Base-by-base conservation (phyloP, 1,140 invertebrate species). In the Brachionus asplanchnoidis region DNA sequence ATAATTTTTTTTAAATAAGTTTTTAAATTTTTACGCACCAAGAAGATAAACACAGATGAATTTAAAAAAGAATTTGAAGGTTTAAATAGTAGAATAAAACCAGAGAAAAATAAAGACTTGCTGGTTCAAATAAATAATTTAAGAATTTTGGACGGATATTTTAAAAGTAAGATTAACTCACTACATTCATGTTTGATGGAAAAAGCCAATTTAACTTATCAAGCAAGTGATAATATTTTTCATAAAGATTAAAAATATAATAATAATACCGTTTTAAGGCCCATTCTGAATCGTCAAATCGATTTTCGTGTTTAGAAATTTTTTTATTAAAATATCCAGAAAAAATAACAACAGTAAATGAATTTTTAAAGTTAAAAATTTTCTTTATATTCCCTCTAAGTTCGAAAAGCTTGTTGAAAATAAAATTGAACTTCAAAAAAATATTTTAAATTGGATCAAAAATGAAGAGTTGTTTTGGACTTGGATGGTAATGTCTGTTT, bases 381-480 rank as follows among this genome's bases (percentile, higher is more conserved):
- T 11, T 40, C 44, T 44, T 36, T 42, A 40, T 53, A 32, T 42
- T 17, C 14, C 0, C n/a, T 14, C 20, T 9, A 53, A 77, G 73
- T 77, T 46, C 50, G 42, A 77, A 46, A 77, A 77, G 14, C 28
- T 77, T 2, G 23, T 77, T n/a, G 42, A 77, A 28, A 77, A 77
- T 11, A 50, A 77, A 32, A 77, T 77, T 26, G 42, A 77, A 46
- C 3, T 77, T 20, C 42, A 77, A 77, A 77, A 77, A 50, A 77
- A 50, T 50, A 50, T 77, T 50, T n/a, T 77, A 14, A 50, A 26
- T 26, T 77, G 73, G 73, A 46, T 77, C 3, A 77, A 77, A 77
- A 50, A 77, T 32, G 73, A 77, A 50, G 42, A 77, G 5, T 26
- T 77, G 3, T 77, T 77, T 50, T 77, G 73, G 73, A 77, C 40